Conservation (phyloP, 2,888 invertebrate species). For the Mythimna loreyi region DNA sequence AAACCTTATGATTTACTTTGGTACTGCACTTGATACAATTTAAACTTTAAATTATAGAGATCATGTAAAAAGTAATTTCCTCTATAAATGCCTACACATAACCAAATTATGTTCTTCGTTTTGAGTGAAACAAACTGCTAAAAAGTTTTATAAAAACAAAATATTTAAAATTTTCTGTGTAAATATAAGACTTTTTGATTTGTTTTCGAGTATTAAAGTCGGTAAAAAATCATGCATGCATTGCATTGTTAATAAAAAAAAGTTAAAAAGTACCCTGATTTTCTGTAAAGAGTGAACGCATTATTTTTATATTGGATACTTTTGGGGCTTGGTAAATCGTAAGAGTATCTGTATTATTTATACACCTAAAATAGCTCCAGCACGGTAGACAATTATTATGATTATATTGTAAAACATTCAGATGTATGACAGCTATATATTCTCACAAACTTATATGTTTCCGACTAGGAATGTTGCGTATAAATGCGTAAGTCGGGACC, state of each 20-base stretch:
- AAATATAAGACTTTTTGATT: neutral
- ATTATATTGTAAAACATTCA: constrained; percentile 39
- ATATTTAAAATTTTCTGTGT: neutral
- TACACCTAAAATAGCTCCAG: constrained; percentile 29
- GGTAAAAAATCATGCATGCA: neutral
- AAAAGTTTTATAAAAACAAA: neutral
- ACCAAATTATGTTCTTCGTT: neutral
- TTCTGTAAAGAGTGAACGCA: constrained; percentile 39
- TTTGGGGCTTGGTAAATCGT: constrained; percentile 17
- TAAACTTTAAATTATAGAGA: constrained; percentile 13
- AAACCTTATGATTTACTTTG: constrained; percentile 17
- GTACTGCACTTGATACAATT: constrained; percentile 13
- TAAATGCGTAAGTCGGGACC: constrained; percentile 69
- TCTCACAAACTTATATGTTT: constrained; percentile 54
- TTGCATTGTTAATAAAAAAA: constrained; percentile 23
- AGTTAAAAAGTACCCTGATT: constrained; percentile 30
- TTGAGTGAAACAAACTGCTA: neutral
- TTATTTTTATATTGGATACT: constrained; percentile 21
- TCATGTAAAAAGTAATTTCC: neutral
- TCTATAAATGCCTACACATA: neutral
- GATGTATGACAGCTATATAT: constrained; percentile 27
- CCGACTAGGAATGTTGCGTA: constrained; percentile 79
- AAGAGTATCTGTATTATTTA: constrained; percentile 20
- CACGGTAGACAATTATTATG: constrained; percentile 31
- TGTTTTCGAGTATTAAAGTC: neutral